These are phyloP conservation scores for Drosophila sp. DNA, from an alignment of 1,140 invertebrate species.

Conservation along the genomic window DNA sequence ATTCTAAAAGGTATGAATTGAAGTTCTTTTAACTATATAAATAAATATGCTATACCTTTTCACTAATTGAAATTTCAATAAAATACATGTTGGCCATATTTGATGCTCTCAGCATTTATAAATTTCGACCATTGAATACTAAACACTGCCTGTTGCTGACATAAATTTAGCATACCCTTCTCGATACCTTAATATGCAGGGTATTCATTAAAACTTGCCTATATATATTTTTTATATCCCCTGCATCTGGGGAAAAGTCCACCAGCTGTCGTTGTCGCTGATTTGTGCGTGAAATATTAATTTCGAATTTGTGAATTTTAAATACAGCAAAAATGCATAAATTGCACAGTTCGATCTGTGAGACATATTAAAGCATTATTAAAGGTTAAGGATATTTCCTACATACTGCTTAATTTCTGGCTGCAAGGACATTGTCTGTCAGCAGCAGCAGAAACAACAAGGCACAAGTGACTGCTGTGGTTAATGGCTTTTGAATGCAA, in stretches of 20 bases:
- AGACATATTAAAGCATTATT: conserved; percentile 52
- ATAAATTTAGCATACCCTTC: too few relatives aligned
- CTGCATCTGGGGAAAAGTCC: background rate
- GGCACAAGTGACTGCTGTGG: conserved; percentile 78
- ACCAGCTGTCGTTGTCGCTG: conserved; percentile 50
- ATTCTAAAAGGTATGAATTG: too few relatives aligned
- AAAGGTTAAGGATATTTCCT: conserved; percentile 32
- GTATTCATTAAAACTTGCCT: conserved; percentile 1
- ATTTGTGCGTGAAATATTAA: conserved; percentile 72
- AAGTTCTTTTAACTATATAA: too few relatives aligned
- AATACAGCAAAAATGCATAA: conserved; percentile 31
- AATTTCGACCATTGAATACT: too few relatives aligned
- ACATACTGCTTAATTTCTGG: conserved; percentile 56
- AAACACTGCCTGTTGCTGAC: too few relatives aligned
- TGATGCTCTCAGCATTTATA: background rate
- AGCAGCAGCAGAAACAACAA: conserved; percentile 33
- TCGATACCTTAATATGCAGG: background rate
- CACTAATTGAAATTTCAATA: too few relatives aligned
- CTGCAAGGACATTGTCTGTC: conserved; percentile 51
- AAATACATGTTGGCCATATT: too few relatives aligned
- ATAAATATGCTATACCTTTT: too few relatives aligned
- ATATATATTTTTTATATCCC: conserved; percentile 58
- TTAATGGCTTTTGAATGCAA: conserved; percentile 85
- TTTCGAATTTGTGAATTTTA: conserved; percentile 44
- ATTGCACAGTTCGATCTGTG: conserved; percentile 36